A percentile compares a stretch with the other conserved stretches of the same genome.
Conservation (phyloP, 2,888 invertebrate species). For the Eupithecia tripunctaria region DNA sequence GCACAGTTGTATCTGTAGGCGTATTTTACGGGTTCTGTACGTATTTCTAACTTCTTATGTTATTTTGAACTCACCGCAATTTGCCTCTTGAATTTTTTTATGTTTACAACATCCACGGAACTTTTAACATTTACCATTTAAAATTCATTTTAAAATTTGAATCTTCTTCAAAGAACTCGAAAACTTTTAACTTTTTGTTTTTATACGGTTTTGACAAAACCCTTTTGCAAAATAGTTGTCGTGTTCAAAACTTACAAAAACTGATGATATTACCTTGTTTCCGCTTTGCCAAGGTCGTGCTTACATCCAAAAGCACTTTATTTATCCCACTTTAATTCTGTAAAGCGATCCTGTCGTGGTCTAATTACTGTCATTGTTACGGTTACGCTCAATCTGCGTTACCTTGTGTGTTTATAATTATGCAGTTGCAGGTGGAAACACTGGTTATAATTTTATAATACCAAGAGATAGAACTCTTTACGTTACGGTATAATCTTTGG, state of each 20-base stretch:
- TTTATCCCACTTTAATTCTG: constrained; percentile 19
- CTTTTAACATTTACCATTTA: not conserved
- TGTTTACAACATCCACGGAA: not conserved
- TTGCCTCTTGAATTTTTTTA: too few relatives aligned
- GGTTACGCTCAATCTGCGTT: constrained; percentile 28
- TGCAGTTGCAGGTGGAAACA: not conserved
- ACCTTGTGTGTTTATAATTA: not conserved
- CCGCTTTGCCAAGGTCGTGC: constrained; percentile 38
- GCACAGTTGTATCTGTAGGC: constrained; percentile 41
- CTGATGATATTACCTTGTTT: constrained; percentile 46
- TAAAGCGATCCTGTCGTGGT: constrained; percentile 36
- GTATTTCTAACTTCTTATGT: not conserved
- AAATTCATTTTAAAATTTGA: not conserved
- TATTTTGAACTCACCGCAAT: not conserved
- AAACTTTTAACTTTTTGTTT: not conserved
- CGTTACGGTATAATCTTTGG: not conserved
- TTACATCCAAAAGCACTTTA: constrained; percentile 41
- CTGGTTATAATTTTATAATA: not conserved
- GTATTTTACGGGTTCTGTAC: not conserved
- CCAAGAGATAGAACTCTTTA: not conserved
- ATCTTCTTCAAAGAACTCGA: not conserved
- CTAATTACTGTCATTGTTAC: constrained; percentile 38
- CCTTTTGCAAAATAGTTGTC: not conserved
- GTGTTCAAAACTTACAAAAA: not conserved
- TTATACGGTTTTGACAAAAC: not conserved